Conservation (phyloP, 2,888 invertebrate genomes). For the Drosophila incognita region DNA sequence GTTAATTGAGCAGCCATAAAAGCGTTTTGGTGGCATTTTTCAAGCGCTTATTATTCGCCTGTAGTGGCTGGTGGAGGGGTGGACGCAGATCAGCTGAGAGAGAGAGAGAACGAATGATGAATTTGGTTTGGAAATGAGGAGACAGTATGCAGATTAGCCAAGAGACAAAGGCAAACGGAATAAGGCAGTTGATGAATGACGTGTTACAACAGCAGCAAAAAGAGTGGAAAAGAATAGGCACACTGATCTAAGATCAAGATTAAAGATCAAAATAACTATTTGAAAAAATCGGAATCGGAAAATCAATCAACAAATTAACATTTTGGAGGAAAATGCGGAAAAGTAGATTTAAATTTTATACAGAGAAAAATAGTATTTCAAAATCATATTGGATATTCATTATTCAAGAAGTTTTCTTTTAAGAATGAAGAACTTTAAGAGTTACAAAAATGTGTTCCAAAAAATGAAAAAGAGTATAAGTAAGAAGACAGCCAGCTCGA, state of each 20-base stretch:
- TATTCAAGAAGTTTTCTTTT: not conserved
- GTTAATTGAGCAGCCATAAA: slow-evolving; percentile 51
- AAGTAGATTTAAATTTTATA: not conserved
- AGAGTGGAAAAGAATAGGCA: not conserved
- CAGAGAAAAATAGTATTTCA: not conserved
- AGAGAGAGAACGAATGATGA: slow-evolving; percentile 7
- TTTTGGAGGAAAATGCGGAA: not conserved
- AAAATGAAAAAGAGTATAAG: no score
- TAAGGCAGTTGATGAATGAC: slow-evolving; percentile 15
- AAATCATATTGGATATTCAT: not conserved
- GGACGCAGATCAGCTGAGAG: not conserved
- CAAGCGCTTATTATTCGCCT: slow-evolving; percentile 1
- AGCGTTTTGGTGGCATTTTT: slow-evolving; percentile 31
- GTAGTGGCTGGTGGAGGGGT: not conserved
- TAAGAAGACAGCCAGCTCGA: not conserved
- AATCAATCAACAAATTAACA: not conserved
- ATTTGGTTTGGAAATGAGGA: slow-evolving; percentile 33
- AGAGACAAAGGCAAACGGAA: not conserved
- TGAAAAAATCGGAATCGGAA: not conserved
- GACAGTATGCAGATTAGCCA: slow-evolving; percentile 4
- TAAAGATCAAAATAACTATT: not conserved
- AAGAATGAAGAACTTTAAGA: not conserved
- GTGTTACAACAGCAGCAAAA: not conserved
- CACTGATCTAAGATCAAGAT: slow-evolving; percentile 9
- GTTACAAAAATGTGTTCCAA: not conserved